A percentile compares a stretch with the other conserved stretches of the same genome.
Conservation (phyloP, 2,113 vertebrate genomes). For the Corythornis vintsioides region DNA sequence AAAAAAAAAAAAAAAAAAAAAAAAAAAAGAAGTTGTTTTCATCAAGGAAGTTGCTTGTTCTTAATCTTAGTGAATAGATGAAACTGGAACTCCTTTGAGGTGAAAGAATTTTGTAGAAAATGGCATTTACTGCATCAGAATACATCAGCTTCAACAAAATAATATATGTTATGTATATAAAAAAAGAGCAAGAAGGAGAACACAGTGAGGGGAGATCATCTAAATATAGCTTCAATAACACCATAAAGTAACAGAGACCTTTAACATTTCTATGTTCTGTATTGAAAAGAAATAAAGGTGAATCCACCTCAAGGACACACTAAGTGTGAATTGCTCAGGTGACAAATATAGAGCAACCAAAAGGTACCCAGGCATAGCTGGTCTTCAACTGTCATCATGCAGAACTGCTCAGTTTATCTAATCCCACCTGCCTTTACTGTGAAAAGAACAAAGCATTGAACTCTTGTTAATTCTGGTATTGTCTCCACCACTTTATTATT, state of each 20-base stretch:
- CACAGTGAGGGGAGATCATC: neutral
- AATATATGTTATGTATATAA: neutral
- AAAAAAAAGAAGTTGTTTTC: neutral
- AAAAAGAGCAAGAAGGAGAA: neutral
- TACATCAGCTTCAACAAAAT: neutral
- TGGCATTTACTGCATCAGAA: neutral
- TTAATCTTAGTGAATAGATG: neutral
- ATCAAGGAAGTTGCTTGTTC: neutral
- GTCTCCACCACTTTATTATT: neutral
- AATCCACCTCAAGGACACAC: neutral
- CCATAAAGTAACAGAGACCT: neutral
- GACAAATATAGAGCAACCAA: rapidly evolving
- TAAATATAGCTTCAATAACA: neutral
- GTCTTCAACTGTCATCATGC: neutral
- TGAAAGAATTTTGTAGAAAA: neutral
- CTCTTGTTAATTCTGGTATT: neutral
- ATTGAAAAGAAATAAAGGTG: neutral
- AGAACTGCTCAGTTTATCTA: rapidly evolving
- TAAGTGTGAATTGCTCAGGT: neutral
- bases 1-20: neutral
- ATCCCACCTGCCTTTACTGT: neutral
- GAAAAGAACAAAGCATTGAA: neutral
- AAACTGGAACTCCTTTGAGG: neutral
- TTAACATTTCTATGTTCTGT: neutral
- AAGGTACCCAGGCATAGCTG: no score